Evolutionary conservation across 2,113 vertebrate genomes (phyloP), one percentile per base, ranked within the genome.

Genomic region (Ondatra zibethicus): DNA sequence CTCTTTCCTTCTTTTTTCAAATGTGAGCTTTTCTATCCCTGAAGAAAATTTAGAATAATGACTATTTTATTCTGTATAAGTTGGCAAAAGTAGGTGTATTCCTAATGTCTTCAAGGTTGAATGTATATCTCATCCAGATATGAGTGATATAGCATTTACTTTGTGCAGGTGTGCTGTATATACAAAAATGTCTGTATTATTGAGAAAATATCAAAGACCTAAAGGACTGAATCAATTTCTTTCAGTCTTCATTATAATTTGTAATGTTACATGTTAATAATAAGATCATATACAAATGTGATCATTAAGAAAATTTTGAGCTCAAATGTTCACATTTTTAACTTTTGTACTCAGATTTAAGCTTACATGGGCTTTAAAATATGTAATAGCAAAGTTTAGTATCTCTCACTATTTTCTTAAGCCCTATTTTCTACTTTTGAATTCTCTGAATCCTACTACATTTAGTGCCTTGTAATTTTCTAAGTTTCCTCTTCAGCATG

Each of bases 1-100:
- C 86, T 91, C 8, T 96, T 93, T 87, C 58, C 23, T 75, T 92
- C 66, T 92, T 21, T 55, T 96, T 93, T 95, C 55, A 90, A 55
- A 78, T 63, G 29, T 94, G 75, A 52, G 13, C 80, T 94, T 92
- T 87, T 89, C 50, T 96, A 70, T 45, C 23, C 73, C 3, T 42
- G 39, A 92, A 80, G 9, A 42, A 89, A 93, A 95, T 92, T 91
- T 58, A 14, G 39, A 55, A 78, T 23, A 39, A 4, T 3, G 27
- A 80, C 31, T 25, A 73, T 78, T 93, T 92, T 7, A 55, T 50
- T 7, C 14, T 47, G 36, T 23, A 3, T 45, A 76, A 95, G 8
- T 82, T 80, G 45, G 12, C 33, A 81, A 86, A 93, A 96, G 9
- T 70, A 96, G 81, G 81, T 25, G 12, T 63, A 89, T 70, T 88